Conservation (phyloP, 2,797 vertebrate species). For the Epinephelus coioides region DNA sequence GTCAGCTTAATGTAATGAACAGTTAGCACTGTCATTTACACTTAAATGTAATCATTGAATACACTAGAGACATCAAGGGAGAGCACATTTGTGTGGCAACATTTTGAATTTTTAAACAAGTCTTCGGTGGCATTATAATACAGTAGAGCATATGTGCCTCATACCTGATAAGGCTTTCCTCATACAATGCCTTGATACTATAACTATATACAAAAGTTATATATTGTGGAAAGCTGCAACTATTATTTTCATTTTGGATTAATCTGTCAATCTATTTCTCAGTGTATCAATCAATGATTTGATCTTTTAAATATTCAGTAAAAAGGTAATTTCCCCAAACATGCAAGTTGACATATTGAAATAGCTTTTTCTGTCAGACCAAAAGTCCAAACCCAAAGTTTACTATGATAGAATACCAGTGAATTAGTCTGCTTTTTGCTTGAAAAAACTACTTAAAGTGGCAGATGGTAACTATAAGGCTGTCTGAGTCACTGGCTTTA, state of each 20-base stretch:
- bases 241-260: neutral
- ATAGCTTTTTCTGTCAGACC: neutral
- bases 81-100: neutral
- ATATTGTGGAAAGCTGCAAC: neutral
- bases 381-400: neutral
- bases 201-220: neutral
- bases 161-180: neutral
- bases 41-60: constrained; percentile 49
- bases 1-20: constrained; percentile 61
- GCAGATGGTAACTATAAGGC: too few species aligned
- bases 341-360: neutral
- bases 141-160: neutral
- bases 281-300: neutral
- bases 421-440: too few species aligned
- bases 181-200: neutral
- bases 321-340: neutral
- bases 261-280: neutral
- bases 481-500: too few species aligned
- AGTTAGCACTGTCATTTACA: constrained; percentile 61
- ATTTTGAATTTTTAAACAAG: neutral
- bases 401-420: neutral
- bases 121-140: neutral
- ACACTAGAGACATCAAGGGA: constrained; percentile 22
- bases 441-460: too few species aligned
- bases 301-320: too few species aligned